Evolutionary conservation across 2,797 vertebrate species (phyloP).

Genomic region (Loris lydekkerianus): DNA sequence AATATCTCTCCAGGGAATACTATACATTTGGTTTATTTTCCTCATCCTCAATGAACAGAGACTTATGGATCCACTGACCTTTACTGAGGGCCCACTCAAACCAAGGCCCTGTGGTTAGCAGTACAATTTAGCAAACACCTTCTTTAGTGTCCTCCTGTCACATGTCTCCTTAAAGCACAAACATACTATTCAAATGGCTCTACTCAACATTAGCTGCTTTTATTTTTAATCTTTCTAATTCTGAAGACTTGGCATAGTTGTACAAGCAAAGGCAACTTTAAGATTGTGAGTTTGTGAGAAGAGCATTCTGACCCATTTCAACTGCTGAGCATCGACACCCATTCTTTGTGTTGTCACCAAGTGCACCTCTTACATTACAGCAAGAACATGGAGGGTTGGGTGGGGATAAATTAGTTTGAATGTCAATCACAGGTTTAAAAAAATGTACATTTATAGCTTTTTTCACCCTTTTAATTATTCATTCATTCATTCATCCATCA

Average conservation of each 20-base stretch:
- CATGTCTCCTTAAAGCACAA: neutral
- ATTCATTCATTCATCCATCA: neutral
- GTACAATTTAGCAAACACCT: neutral
- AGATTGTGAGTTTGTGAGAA: neutral
- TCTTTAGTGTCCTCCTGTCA: neutral
- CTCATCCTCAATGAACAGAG: neutral
- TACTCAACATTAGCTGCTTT: neutral
- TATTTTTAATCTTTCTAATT: neutral
- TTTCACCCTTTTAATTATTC: neutral
- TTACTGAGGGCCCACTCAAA: neutral
- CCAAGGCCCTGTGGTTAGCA: neutral
- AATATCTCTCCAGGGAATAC: neutral
- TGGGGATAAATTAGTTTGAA: neutral
- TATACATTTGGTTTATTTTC: neutral
- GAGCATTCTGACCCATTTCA: neutral
- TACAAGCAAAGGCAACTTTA: neutral
- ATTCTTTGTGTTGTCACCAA: neutral
- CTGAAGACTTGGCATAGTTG: neutral
- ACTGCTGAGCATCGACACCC: neutral
- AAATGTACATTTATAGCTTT: neutral
- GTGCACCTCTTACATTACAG: neutral
- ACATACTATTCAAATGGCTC: neutral
- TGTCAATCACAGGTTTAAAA: neutral
- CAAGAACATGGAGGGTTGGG: neutral
- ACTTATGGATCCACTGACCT: neutral